A percentile compares a stretch with the other conserved stretches of the same genome.
phyloP scores from a whole-genome alignment of 1,140 invertebrate species.

The Arion vulgaris region DNA sequence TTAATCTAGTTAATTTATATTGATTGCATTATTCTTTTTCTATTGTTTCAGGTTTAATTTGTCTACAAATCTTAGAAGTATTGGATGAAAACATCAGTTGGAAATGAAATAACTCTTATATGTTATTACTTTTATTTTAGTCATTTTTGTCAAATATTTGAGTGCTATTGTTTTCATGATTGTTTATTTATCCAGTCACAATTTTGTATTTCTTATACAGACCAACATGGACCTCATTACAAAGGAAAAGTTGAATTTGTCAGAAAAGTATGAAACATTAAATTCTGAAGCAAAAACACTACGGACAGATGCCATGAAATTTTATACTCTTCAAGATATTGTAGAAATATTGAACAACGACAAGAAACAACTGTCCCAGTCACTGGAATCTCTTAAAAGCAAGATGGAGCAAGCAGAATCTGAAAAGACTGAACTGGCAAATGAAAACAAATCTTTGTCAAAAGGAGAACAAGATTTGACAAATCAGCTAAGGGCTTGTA shows the following conservation, averaged over 20 bases:
- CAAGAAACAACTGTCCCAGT: constrained; percentile 56
- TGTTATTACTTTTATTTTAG: too few species aligned
- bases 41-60: too few species aligned
- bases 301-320: constrained; percentile 47
- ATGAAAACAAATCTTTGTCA: constrained; percentile 55
- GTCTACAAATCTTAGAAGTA: too few species aligned
- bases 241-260: constrained; percentile 45
- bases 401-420: constrained; percentile 52
- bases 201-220: constrained; percentile 38
- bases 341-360: constrained; percentile 59
- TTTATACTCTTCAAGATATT: constrained; percentile 52
- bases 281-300: constrained; percentile 52
- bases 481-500: constrained; percentile 54
- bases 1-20: too few species aligned
- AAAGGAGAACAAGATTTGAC: constrained; percentile 58
- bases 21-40: too few species aligned
- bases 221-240: constrained; percentile 45
- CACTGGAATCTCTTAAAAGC: constrained; percentile 57
- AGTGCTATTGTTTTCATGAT: neutral
- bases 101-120: too few species aligned
- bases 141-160: too few species aligned
- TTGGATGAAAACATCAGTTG: too few species aligned
- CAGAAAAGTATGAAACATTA: constrained; percentile 42
- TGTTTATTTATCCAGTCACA: neutral
- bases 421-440: constrained; percentile 59